A percentile compares a stretch with the other conserved stretches of the same genome.
phyloP scores from a whole-genome alignment of 2,797 vertebrate species.

The Syngnathus rostellatus region DNA sequence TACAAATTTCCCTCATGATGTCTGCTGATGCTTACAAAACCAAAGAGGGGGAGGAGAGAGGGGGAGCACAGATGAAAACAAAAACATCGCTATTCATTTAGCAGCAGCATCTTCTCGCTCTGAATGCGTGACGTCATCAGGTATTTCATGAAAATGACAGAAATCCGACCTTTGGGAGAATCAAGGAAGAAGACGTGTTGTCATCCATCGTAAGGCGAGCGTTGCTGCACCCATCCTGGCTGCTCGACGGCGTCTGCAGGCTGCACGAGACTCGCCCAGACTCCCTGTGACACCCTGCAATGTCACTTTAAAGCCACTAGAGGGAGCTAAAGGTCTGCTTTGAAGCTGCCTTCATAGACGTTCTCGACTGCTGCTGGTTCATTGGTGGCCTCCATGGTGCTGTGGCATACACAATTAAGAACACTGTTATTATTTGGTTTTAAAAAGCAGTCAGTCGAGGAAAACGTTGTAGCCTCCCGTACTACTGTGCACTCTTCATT shows the following conservation, averaged over 20 bases:
- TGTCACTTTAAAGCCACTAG: slow-evolving; percentile 13
- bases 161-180: neutral
- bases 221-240: slow-evolving; percentile 39
- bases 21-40: slow-evolving; percentile 11
- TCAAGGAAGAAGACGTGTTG: slow-evolving; percentile 19
- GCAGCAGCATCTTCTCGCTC: neutral
- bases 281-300: slow-evolving; percentile 59
- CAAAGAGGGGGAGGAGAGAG: neutral
- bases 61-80: neutral
- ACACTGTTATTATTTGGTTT: too few relatives aligned
- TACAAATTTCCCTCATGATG: slow-evolving; percentile 47
- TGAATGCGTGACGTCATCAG: neutral
- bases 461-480: too few relatives aligned
- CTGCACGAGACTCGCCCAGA: slow-evolving; percentile 67
- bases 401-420: too few relatives aligned
- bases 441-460: too few relatives aligned
- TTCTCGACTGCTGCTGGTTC: too few relatives aligned
- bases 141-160: neutral
- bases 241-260: slow-evolving; percentile 54
- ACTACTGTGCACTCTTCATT: too few relatives aligned
- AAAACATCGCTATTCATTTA: slow-evolving; percentile 5
- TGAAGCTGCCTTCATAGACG: neutral
- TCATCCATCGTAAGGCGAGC: slow-evolving; percentile 23
- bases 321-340: neutral
- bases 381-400: too few relatives aligned